Conservation (phyloP, 2,113 vertebrate genomes). For the Nestor notabilis region DNA sequence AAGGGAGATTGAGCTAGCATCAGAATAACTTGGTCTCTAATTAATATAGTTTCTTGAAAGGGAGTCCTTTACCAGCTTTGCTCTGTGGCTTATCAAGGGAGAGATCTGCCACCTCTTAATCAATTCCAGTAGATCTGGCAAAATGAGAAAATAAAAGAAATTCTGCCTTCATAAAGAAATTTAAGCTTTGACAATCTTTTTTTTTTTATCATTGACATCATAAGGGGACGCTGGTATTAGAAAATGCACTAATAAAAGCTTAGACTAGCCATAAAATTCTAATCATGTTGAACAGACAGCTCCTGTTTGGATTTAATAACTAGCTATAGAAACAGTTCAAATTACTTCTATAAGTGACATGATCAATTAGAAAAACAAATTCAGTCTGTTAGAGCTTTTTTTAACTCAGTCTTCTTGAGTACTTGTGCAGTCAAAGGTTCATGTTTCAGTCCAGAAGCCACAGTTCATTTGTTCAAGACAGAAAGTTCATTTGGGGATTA, state of each 20-base stretch:
- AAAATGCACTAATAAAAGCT: neutral
- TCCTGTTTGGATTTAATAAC: neutral
- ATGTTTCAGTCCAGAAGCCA: neutral
- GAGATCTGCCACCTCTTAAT: neutral
- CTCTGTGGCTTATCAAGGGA: neutral
- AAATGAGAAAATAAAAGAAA: neutral
- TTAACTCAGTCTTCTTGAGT: neutral
- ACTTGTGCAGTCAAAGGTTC: neutral
- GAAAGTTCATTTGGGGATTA: neutral
- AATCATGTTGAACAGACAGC: neutral
- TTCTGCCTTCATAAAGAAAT: neutral
- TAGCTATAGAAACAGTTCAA: neutral
- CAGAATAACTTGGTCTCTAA: neutral
- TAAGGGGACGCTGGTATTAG: neutral
- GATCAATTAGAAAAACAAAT: neutral
- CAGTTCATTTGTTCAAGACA: slow-evolving; percentile 1
- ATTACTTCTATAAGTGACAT: neutral
- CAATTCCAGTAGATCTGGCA: neutral
- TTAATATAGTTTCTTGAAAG: neutral
- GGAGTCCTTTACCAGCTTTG: neutral
- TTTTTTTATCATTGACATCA: neutral
- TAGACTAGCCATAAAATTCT: neutral
- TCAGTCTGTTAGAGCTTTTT: neutral
- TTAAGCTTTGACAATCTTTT: neutral
- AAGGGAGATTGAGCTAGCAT: neutral